A percentile compares a stretch with the other conserved stretches of the same genome.
These are phyloP conservation scores for Globodera rostochiensis DNA, from an alignment of 1,140 invertebrate species.

Conservation along the genomic window DNA sequence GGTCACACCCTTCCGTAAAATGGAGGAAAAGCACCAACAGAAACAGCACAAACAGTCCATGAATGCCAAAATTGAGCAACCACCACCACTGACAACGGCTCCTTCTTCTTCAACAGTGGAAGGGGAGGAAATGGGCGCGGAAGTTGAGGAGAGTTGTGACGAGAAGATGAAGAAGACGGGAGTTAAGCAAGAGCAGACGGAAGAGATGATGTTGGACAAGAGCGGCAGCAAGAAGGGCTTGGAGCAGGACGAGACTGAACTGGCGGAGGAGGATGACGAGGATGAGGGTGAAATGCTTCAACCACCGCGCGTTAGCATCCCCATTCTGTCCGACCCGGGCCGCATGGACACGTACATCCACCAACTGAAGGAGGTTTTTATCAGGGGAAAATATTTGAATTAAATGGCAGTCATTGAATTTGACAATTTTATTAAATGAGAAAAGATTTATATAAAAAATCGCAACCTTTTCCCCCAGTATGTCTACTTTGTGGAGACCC, in stretches of 20 bases:
- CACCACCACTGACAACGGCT: background rate
- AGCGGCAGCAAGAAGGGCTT: background rate
- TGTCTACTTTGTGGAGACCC: constrained; percentile 22
- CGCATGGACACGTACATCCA: constrained; percentile 23
- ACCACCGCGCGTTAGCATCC: constrained; percentile 14
- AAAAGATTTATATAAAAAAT: background rate
- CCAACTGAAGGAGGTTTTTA: constrained; percentile 26
- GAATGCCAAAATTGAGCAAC: background rate
- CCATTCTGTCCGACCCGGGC: constrained; percentile 12
- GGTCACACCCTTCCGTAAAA: background rate
- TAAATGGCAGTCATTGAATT: background rate
- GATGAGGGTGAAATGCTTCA: constrained; percentile 15
- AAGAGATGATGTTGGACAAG: background rate
- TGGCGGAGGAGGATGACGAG: background rate
- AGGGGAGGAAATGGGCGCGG: background rate
- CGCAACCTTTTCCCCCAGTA: background rate
- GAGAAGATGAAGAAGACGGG: background rate
- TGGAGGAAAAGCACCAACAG: background rate
- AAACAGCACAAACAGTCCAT: background rate
- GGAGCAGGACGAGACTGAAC: background rate
- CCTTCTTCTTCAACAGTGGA: background rate
- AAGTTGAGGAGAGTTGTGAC: background rate
- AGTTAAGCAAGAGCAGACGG: background rate
- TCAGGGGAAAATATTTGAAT: background rate
- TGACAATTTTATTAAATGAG: background rate